Evolutionary conservation across 2,797 vertebrate species (phyloP).

Genomic region (Erethizon dorsatum): DNA sequence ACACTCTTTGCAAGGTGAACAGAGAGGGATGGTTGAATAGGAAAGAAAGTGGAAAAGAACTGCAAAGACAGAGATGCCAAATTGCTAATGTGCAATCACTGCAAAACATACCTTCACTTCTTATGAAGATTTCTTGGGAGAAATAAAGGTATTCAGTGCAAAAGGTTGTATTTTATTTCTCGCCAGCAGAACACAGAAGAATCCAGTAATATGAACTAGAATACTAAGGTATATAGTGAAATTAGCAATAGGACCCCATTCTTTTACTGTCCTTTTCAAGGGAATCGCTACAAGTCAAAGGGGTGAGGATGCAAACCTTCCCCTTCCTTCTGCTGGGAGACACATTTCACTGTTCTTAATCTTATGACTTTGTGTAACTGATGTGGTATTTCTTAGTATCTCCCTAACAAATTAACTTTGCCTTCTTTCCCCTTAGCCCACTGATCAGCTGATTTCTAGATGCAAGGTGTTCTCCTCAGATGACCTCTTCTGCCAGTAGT

Average conservation of each 20-base stretch:
- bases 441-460: background rate
- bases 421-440: background rate
- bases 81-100: slow-evolving; percentile 80
- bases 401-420: background rate
- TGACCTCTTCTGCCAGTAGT: background rate
- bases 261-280: slow-evolving; percentile 80
- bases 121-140: slow-evolving; percentile 80
- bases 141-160: slow-evolving; percentile 45
- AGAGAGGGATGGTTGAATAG: background rate
- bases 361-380: background rate
- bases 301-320: background rate
- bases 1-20: background rate
- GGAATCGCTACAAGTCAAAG: slow-evolving; percentile 31
- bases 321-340: background rate
- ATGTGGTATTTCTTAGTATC: background rate
- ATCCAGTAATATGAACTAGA: slow-evolving; percentile 88
- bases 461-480: background rate
- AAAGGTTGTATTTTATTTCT: slow-evolving; percentile 79
- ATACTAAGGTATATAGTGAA: slow-evolving; percentile 83
- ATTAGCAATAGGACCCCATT: slow-evolving; percentile 83
- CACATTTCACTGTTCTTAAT: background rate
- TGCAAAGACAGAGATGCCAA: slow-evolving; percentile 72
- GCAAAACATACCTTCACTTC: slow-evolving; percentile 74
- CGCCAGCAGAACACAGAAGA: slow-evolving; percentile 86
- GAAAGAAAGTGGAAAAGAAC: slow-evolving; percentile 46